phyloP scores from a whole-genome alignment of 2,888 invertebrate genomes.

The Orthosia incerta region DNA sequence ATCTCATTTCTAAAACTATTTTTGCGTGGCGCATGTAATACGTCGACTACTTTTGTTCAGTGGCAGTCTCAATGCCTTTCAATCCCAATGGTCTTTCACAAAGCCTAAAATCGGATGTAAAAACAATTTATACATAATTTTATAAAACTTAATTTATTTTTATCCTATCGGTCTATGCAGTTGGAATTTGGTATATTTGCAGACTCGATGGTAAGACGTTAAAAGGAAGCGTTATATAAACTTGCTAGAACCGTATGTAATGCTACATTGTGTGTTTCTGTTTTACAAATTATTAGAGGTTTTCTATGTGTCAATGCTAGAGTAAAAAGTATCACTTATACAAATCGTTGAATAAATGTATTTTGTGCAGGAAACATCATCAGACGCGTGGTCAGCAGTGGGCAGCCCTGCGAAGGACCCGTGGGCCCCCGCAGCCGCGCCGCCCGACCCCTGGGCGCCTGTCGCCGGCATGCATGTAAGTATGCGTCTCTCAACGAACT shows the following conservation, averaged over 20 bases:
- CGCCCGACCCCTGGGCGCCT: constrained; percentile 87
- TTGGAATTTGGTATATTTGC: constrained; percentile 83
- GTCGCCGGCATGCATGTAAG: constrained; percentile 71
- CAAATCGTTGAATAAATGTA: neutral
- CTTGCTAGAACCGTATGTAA: constrained; percentile 1
- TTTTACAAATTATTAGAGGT: too few species aligned
- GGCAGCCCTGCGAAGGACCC: constrained; percentile 80
- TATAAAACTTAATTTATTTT: constrained; percentile 13
- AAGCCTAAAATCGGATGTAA: too few species aligned
- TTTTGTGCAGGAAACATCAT: constrained; percentile 80
- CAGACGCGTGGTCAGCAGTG: constrained; percentile 92
- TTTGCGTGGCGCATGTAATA: too few species aligned
- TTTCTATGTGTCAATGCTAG: neutral
- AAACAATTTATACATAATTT: neutral
- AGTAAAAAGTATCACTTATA: neutral
- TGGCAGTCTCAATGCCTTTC: too few species aligned
- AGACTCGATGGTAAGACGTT: constrained; percentile 85
- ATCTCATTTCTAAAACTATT: too few species aligned
- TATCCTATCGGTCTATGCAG: constrained; percentile 72
- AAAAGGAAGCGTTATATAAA: constrained; percentile 23
- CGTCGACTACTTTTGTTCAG: too few species aligned
- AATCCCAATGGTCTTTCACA: too few species aligned
- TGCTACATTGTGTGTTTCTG: neutral
- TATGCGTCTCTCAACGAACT: too few species aligned
- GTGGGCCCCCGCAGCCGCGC: constrained; percentile 79